Evolutionary conservation across 2,888 invertebrate genomes (phyloP).

Genomic region (Carterocephalus palaemon): DNA sequence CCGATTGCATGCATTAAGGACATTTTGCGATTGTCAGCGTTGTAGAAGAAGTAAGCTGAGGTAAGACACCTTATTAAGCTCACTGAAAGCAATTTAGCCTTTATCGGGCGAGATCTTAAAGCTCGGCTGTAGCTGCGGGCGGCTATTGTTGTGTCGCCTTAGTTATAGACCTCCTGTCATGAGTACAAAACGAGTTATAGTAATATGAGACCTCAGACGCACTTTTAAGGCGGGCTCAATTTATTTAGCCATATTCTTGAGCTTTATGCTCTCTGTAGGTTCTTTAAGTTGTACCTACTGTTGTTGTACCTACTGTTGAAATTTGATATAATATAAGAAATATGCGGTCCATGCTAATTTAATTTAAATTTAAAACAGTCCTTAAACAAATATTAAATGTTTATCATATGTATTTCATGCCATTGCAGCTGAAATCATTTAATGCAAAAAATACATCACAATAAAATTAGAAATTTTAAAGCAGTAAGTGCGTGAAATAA

Average conservation of each 20-base stretch:
- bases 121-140: constrained; percentile 44
- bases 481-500: constrained; percentile 14
- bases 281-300: background rate
- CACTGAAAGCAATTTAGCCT: constrained; percentile 60
- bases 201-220: constrained; percentile 48
- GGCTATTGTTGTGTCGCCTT: constrained; percentile 66
- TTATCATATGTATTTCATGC: too few relatives aligned
- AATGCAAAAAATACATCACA: background rate
- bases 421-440: too few relatives aligned
- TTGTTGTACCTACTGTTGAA: too few relatives aligned
- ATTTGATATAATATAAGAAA: too few relatives aligned
- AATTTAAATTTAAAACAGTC: too few relatives aligned
- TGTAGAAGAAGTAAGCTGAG: constrained; percentile 9
- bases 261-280: constrained; percentile 8
- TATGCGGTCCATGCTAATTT: too few relatives aligned
- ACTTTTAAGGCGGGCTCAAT: constrained; percentile 59
- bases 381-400: too few relatives aligned
- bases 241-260: constrained; percentile 26
- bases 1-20: constrained; percentile 14
- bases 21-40: constrained; percentile 22
- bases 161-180: constrained; percentile 45
- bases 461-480: background rate
- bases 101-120: constrained; percentile 64
- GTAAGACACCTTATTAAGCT: constrained; percentile 25
- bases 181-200: constrained; percentile 59